Percentiles rank a stretch among this genome's conserved stretches.
Evolutionary conservation across 2,888 invertebrate genomes (phyloP).

Genomic region (Heliothis peltigera): DNA sequence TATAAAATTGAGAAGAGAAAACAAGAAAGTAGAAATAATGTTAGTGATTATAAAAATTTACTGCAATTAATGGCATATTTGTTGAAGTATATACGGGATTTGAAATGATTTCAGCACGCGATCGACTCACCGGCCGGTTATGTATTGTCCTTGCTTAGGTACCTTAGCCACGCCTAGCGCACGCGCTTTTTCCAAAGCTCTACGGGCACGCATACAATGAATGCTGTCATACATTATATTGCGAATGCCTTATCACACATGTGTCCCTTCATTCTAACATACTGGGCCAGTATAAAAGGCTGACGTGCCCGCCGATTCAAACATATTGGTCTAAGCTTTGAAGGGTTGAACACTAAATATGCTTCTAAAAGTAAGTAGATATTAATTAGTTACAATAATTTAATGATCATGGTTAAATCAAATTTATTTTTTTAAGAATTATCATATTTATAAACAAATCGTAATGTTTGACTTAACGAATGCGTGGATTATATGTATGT

Average conservation of each 20-base stretch:
- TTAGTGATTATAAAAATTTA: too few relatives aligned
- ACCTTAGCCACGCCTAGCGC: slow-evolving; percentile 54
- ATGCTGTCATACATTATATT: slow-evolving; percentile 68
- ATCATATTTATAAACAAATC: too few relatives aligned
- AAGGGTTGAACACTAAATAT: slow-evolving; percentile 73
- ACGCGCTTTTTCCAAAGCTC: slow-evolving; percentile 59
- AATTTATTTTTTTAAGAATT: too few relatives aligned
- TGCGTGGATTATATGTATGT: too few relatives aligned
- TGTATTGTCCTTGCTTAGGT: slow-evolving; percentile 64
- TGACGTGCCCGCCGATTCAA: slow-evolving; percentile 57
- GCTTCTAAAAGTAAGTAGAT: slow-evolving; percentile 82
- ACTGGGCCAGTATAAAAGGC: slow-evolving; percentile 81
- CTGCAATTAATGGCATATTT: too few relatives aligned
- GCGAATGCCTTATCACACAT: slow-evolving; percentile 72
- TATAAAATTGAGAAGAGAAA: too few relatives aligned
- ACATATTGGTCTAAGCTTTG: slow-evolving; percentile 76
- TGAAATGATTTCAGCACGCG: slow-evolving; percentile 26
- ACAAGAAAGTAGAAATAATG: too few relatives aligned
- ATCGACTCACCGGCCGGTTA: slow-evolving; percentile 21
- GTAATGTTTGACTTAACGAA: too few relatives aligned
- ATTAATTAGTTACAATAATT: neutral
- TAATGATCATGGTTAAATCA: too few relatives aligned
- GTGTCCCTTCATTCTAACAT: slow-evolving; percentile 69
- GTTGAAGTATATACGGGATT: too few relatives aligned
- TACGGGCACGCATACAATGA: slow-evolving; percentile 62